Base-by-base conservation (phyloP, 2,797 vertebrate genomes). In the Phylloscopus collybita region DNA sequence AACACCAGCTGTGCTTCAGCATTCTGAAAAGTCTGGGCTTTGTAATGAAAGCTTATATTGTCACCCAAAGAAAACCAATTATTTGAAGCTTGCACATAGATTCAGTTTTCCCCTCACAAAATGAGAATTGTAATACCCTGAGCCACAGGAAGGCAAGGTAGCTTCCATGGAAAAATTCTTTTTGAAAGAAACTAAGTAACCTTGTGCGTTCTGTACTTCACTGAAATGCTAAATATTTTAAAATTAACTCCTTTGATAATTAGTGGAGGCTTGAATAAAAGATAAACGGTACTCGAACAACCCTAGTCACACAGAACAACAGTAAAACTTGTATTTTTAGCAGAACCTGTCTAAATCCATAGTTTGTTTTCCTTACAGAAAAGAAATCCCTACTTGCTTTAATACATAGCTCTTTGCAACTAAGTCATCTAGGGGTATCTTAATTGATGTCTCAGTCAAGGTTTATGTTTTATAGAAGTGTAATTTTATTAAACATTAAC, bases 1-100 rank as follows among this genome's bases (percentile, higher is more conserved):
- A 90, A 88, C 72, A 92, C 82, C 93, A 95, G 76, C 91, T 92
- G 92, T 90, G 85, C 73, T 80, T 83, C 88, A 88, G 76, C 61
- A 84, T 54, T 79, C 60, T 84, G 73, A 90, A 92, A 93, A 90
- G 80, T 86, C 85, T 76, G 73, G 67, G 60, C 67, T 93, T 75
- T 73, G 25, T 75, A 86, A 79, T 70, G 53, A 91, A 86, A 94
- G 64, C 54, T 80, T 70, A 11, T 75, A 86, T 16, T 84, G 62
- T 80, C 73, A 91, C 16, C 66, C 45, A 56, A 75, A 88, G 87
- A 90, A 95, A 94, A 81, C 45, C 89, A 95, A 40, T 88, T 95
- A 86, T 75, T 86, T 88, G 92, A 88, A 79, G 44, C 87, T 64
- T 90, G 66, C 59, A 57, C 73, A 30, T 22, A 83, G 72, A 89